Base-by-base conservation (phyloP, 2,888 invertebrate genomes). In the Escarpia spicata region DNA sequence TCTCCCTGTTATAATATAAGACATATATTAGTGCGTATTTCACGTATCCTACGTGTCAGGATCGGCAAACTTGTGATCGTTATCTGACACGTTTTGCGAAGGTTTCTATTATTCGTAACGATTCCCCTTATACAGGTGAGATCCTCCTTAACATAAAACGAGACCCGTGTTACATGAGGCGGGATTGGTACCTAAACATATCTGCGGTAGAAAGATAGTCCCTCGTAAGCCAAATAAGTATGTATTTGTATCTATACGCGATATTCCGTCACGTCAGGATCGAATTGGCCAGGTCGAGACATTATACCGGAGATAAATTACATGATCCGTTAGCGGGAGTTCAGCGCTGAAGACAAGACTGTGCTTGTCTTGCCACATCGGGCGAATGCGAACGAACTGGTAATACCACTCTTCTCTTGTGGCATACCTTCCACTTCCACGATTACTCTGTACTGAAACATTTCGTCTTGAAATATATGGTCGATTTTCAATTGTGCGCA, bases 281-380 rank as follows among this genome's bases (percentile, higher is more conserved):
- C n/a, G 19, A 91, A 37, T 26, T 12, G 91, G 91, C 91, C 91
- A 91, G 8, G 91, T 91, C 91, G 3, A 91, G 9, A 91, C 0
- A 0, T 43, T 8, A 9, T 91, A 91, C 43, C 91, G 43, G 10
- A 91, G 45, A 43, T 91, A n/a, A 9, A 9, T 44, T 1, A 91
- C 43, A 43, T 91, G n/a, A 43, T 91, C 91, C 8, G 91, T 91
- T n/a, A 91, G 37, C 37, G 37, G 37, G 37, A 91, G 6, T 8
- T 91, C 3, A 12, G 91, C 91, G 9, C 10, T 31, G 19, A 91
- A 91, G 10, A 91, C 91, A n/a, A 91, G 37, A 43, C 37, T 9
- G 2, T n/a, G 10, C n/a, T 91, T 8, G 19, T 19, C 91, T 2
- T 91, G 9, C 3, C 91, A 19, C 91, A 91, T 91, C 0, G 91